These are phyloP conservation scores for Macquaria ambigua DNA, from an alignment of 2,113 vertebrate genomes.

Conservation along the genomic window DNA sequence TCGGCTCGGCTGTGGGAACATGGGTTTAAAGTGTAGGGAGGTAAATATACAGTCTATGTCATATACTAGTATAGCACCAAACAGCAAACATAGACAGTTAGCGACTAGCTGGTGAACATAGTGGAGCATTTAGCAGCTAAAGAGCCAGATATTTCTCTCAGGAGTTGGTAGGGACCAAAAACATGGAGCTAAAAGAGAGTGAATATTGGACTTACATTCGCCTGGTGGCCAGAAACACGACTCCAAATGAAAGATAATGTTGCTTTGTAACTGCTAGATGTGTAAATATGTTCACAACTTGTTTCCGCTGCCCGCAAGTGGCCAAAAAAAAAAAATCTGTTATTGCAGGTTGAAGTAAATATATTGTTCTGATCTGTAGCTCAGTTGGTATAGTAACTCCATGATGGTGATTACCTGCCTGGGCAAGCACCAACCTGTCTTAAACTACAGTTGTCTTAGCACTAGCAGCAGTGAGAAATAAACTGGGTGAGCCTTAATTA, in stretches of 20 bases:
- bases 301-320: neutral
- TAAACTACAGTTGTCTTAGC: neutral
- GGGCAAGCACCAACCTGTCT: neutral
- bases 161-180: neutral
- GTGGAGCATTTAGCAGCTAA: neutral
- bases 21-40: neutral
- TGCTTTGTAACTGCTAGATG: neutral
- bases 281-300: neutral
- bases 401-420: neutral
- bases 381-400: neutral
- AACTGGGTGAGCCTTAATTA: neutral
- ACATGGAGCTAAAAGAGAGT: neutral
- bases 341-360: neutral
- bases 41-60: neutral
- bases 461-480: neutral
- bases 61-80: neutral
- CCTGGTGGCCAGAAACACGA: neutral
- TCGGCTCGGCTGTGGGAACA: slow-evolving; percentile 12
- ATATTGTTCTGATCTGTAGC: neutral
- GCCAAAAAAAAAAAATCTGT: neutral
- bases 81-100: slow-evolving; percentile 2
- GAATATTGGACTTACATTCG: neutral
- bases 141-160: neutral
- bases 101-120: neutral
- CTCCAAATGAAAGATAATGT: neutral